Conservation (phyloP, 2,797 vertebrate genomes). For the Otolemur crassicaudatus region DNA sequence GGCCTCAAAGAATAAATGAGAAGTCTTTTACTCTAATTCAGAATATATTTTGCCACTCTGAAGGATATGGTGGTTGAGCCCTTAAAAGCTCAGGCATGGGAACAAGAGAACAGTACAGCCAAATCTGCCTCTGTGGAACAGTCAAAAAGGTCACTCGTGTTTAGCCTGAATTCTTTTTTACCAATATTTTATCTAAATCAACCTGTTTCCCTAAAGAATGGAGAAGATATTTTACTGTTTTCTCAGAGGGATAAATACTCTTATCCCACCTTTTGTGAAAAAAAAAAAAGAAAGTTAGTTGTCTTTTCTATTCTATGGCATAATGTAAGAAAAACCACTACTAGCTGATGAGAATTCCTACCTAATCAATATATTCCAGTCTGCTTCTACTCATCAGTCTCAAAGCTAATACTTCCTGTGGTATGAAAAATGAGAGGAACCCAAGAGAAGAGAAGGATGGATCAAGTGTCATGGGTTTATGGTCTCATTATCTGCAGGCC, state of each 20-base stretch:
- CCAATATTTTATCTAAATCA: background rate
- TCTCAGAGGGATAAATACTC: conserved; percentile 11
- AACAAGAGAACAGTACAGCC: conserved; percentile 2
- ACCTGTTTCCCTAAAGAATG: background rate
- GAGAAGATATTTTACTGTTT: background rate
- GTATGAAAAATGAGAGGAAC: background rate
- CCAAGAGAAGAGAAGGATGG: background rate
- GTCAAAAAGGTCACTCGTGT: background rate
- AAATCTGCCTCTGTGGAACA: conserved; percentile 47
- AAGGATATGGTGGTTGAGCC: conserved; percentile 4
- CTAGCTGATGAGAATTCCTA: conserved; percentile 25
- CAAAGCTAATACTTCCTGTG: background rate
- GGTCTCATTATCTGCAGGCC: background rate
- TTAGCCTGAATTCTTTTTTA: background rate
- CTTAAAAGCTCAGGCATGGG: conserved; percentile 56
- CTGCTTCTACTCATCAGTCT: background rate
- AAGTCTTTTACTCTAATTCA: conserved; percentile 70
- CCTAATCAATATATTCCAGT: background rate
- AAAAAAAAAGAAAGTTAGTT: background rate
- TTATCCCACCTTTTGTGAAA: background rate
- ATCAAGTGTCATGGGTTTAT: background rate
- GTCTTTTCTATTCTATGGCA: conserved; percentile 13
- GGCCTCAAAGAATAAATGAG: conserved; percentile 77
- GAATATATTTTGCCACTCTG: conserved; percentile 62
- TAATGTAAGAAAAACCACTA: background rate